A percentile compares a stretch with the other conserved stretches of the same genome.
Evolutionary conservation across 2,113 vertebrate species (phyloP).

Genomic region (Lasiurus cinereus): DNA sequence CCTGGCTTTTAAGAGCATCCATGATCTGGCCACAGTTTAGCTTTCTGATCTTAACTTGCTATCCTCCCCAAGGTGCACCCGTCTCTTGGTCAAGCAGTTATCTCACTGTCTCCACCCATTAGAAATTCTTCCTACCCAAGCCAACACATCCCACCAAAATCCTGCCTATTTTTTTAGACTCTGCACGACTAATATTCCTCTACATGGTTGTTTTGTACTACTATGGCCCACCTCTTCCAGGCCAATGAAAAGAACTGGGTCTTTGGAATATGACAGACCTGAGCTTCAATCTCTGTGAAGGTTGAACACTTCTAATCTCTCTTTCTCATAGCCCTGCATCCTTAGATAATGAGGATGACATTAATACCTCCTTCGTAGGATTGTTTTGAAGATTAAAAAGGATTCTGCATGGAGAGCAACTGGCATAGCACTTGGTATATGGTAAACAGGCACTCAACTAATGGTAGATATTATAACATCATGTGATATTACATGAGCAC

Average conservation of each 20-base stretch:
- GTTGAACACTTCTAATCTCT: not conserved
- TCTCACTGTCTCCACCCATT: not conserved
- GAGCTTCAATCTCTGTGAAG: conserved; percentile 8
- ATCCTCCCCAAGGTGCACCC: not conserved
- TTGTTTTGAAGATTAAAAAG: not conserved
- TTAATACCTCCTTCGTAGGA: not conserved
- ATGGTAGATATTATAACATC: not conserved
- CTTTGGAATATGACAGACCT: not conserved
- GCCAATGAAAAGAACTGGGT: not conserved
- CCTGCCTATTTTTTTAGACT: not conserved
- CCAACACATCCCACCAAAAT: not conserved
- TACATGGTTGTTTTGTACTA: not conserved
- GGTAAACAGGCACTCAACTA: not conserved
- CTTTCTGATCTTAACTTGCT: not conserved
- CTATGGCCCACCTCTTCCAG: not conserved
- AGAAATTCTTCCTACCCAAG: not conserved
- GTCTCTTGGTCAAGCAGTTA: not conserved
- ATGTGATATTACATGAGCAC: not conserved
- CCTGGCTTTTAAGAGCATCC: not conserved
- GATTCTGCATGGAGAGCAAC: not conserved
- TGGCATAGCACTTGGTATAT: not conserved
- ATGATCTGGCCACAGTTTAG: not conserved
- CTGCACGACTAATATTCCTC: not conserved
- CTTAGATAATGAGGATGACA: not conserved
- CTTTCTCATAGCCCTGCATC: not conserved